phyloP scores from a whole-genome alignment of 1,140 invertebrate species.

The Drosophila miranda region DNA sequence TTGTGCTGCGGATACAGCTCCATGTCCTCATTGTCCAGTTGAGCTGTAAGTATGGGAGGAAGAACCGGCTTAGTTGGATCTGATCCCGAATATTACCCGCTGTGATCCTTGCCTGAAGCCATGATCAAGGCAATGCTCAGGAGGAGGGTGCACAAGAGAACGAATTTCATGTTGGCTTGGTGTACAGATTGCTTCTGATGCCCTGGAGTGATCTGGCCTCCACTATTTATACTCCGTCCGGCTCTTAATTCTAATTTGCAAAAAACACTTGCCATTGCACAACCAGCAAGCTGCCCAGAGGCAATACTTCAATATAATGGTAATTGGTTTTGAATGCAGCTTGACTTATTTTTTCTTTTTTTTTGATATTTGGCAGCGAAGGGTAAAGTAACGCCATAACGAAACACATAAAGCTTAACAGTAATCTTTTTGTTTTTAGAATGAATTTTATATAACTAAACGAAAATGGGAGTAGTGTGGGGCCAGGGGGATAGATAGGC shows the following conservation, averaged over 20 bases:
- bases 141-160: constrained; percentile 36
- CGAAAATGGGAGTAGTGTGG: constrained; percentile 14
- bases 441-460: constrained; percentile 64
- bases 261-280: constrained; percentile 48
- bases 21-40: background rate
- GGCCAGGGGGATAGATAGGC: background rate
- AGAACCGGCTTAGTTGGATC: background rate
- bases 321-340: constrained; percentile 45
- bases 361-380: constrained; percentile 50
- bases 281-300: constrained; percentile 3
- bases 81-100: background rate
- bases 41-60: constrained; percentile 12
- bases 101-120: constrained; percentile 35
- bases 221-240: constrained; percentile 40
- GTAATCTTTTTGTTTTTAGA: constrained; percentile 38
- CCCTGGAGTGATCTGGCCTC: background rate
- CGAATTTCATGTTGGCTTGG: constrained; percentile 52
- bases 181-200: constrained; percentile 42
- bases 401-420: constrained; percentile 49
- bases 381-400: constrained; percentile 28
- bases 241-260: background rate
- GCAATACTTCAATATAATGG: constrained; percentile 16
- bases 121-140: constrained; percentile 45
- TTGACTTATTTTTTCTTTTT: background rate
- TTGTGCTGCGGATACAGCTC: background rate